Percentiles rank a stretch among this genome's conserved stretches.
These are phyloP conservation scores for Anguilla marmorata DNA, from an alignment of 2,797 vertebrate genomes.

Conservation along the genomic window DNA sequence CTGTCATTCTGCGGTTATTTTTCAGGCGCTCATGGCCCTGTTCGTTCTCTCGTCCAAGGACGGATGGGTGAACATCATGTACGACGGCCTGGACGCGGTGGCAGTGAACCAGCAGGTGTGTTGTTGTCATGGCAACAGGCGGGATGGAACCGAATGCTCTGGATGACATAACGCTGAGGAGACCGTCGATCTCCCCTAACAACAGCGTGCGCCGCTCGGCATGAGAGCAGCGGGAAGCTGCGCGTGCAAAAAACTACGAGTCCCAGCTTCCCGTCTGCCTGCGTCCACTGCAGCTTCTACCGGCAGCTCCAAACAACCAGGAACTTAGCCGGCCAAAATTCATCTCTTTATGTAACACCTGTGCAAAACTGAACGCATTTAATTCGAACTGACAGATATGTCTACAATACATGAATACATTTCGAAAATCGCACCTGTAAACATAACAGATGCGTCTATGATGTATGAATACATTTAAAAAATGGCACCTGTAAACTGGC, in stretches of 20 bases:
- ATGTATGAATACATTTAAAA: background rate
- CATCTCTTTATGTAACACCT: constrained; percentile 7
- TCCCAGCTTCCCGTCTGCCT: no score
- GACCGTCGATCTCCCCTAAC: background rate
- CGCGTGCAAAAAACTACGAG: no score
- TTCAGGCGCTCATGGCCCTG: constrained; percentile 93
- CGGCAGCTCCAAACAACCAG: constrained; percentile 1
- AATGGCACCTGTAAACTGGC: background rate
- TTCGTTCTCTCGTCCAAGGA: constrained; percentile 98
- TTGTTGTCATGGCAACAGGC: constrained; percentile 29
- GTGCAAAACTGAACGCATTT: constrained; percentile 10
- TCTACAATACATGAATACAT: background rate
- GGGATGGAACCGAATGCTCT: background rate
- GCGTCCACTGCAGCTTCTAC: no score
- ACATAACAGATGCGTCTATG: background rate
- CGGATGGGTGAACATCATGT: constrained; percentile 99
- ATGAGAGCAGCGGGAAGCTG: background rate
- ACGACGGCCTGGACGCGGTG: constrained; percentile 92
- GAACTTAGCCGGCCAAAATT: constrained; percentile 28
- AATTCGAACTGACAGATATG: constrained; percentile 9
- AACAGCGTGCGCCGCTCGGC: background rate
- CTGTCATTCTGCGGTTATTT: background rate
- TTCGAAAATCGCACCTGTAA: no score
- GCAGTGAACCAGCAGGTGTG: constrained; percentile 92
- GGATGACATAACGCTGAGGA: no score